A percentile compares a stretch with the other conserved stretches of the same genome.
Conservation (phyloP, 2,888 invertebrate genomes). For the Autographa pulchrina region DNA sequence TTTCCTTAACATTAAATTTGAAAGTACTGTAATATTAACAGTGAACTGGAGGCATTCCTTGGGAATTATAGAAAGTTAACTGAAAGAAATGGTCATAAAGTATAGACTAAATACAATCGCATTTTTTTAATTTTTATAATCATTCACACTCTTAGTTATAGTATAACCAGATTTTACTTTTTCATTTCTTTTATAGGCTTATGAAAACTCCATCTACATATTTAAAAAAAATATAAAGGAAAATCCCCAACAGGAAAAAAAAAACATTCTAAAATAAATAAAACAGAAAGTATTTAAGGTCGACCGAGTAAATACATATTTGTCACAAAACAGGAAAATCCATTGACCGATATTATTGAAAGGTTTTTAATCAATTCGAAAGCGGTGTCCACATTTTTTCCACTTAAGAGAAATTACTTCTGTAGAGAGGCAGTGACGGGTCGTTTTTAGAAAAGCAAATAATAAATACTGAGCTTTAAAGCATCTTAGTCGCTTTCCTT, state of each 20-base stretch:
- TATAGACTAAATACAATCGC: no score
- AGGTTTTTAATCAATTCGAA: constrained; percentile 53
- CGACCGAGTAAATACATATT: constrained; percentile 1
- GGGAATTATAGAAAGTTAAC: no score
- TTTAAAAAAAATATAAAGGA: no score
- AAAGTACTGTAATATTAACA: no score
- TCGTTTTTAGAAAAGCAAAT: constrained; percentile 59
- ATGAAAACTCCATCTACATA: no score
- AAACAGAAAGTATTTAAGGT: neutral
- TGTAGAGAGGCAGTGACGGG: constrained; percentile 40
- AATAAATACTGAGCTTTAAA: constrained; percentile 60
- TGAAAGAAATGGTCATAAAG: no score
- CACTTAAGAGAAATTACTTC: constrained; percentile 59
- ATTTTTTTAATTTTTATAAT: no score
- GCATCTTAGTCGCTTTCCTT: constrained; percentile 40
- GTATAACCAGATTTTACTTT: no score
- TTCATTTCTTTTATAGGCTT: no score
- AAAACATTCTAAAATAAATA: neutral
- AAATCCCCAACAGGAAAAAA: neutral
- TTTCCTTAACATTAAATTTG: no score
- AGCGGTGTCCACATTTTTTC: constrained; percentile 50
- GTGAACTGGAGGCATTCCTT: no score
- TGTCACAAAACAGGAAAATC: constrained; percentile 26
- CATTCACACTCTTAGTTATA: no score
- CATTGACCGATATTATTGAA: constrained; percentile 26